Evolutionary conservation across 1,140 invertebrate genomes (phyloP).

Genomic region (Tribolium madens): DNA sequence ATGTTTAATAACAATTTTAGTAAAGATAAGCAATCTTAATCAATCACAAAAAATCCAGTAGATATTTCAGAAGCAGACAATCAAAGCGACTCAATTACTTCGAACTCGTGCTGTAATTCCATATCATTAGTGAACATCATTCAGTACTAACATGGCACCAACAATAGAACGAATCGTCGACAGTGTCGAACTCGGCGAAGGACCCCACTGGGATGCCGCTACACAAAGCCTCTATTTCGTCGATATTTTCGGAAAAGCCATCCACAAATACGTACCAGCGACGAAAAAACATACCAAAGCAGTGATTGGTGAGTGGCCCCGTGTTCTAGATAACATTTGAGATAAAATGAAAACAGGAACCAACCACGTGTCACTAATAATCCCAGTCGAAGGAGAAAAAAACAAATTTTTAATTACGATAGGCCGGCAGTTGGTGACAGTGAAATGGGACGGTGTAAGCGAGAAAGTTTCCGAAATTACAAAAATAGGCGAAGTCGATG

Average conservation of each 20-base stretch:
- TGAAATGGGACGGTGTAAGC: constrained; percentile 74
- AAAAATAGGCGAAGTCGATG: constrained; percentile 64
- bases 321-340: background rate
- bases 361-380: constrained; percentile 65
- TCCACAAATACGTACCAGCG: constrained; percentile 61
- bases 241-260: constrained; percentile 71
- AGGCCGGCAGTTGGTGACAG: constrained; percentile 70
- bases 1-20: background rate
- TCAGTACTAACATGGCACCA: constrained; percentile 39
- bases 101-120: too few relatives aligned
- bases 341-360: constrained; percentile 62
- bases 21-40: background rate
- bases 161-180: constrained; percentile 49
- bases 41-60: background rate
- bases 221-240: constrained; percentile 74
- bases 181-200: constrained; percentile 68
- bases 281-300: constrained; percentile 50
- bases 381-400: constrained; percentile 75
- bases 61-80: background rate
- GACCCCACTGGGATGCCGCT: constrained; percentile 75
- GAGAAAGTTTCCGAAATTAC: constrained; percentile 53
- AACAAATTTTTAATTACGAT: constrained; percentile 75
- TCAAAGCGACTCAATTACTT: background rate
- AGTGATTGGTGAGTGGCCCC: constrained; percentile 48
- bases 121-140: background rate